Evolutionary conservation across 2,113 vertebrate genomes (phyloP).

Genomic region (Mellivora capensis): DNA sequence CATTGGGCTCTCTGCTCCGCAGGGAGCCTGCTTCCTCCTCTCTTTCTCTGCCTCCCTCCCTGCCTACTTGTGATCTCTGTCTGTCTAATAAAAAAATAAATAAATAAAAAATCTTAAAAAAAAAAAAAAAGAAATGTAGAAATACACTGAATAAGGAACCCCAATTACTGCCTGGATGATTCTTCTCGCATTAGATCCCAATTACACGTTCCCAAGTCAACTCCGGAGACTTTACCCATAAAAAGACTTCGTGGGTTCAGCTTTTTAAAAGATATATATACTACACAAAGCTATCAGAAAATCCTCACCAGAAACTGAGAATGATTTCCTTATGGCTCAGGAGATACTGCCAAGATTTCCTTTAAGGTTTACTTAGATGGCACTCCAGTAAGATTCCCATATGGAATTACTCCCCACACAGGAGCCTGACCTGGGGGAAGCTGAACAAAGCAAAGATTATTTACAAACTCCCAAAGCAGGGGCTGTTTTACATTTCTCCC

Average conservation of each 20-base stretch:
- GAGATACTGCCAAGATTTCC: slow-evolving; percentile 78
- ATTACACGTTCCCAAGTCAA: slow-evolving; percentile 21
- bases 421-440: slow-evolving; percentile 78
- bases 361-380: slow-evolving; percentile 77
- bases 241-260: not conserved
- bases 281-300: slow-evolving; percentile 78
- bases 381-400: slow-evolving; percentile 78
- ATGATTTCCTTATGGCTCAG: slow-evolving; percentile 79
- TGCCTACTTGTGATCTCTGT: too few species aligned
- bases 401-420: slow-evolving; percentile 80
- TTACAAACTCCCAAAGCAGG: slow-evolving; percentile 72
- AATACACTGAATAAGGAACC: slow-evolving; percentile 7
- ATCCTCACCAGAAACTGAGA: slow-evolving; percentile 77
- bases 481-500: slow-evolving; percentile 77
- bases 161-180: slow-evolving; percentile 4
- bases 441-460: slow-evolving; percentile 79
- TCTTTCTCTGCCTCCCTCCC: too few species aligned
- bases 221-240: slow-evolving; percentile 3
- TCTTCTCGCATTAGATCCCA: slow-evolving; percentile 31
- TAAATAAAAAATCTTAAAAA: too few species aligned
- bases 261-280: not conserved
- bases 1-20: too few species aligned
- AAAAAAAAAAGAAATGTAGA: slow-evolving; percentile 6
- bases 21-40: too few species aligned
- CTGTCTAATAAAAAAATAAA: too few species aligned